These are phyloP conservation scores for Aviceda subcristata DNA, from an alignment of 2,113 vertebrate genomes.

Conservation along the genomic window DNA sequence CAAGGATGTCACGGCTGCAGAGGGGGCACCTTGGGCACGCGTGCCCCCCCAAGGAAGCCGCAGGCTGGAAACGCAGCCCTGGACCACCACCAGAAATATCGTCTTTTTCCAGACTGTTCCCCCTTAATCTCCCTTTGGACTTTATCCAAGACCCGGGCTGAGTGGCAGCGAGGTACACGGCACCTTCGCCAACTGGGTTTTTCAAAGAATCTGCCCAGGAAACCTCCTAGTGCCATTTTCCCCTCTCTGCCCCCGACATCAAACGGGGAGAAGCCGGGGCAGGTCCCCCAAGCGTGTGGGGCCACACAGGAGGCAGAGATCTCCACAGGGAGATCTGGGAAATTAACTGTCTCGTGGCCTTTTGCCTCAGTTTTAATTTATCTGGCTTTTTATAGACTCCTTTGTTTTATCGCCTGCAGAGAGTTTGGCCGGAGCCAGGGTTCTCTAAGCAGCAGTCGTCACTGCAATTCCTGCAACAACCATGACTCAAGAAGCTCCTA, in stretches of 20 bases:
- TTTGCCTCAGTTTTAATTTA: slow-evolving; percentile 19
- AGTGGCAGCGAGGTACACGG: not conserved
- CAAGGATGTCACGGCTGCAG: not conserved
- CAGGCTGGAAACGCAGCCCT: not conserved
- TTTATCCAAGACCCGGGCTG: not conserved
- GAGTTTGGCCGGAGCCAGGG: not conserved
- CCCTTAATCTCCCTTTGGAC: not conserved
- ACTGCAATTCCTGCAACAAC: slow-evolving; percentile 5
- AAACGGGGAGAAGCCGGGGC: accelerated
- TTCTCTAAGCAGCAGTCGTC: not conserved
- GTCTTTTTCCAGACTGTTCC: not conserved
- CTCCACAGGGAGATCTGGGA: not conserved
- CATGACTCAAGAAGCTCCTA: not conserved
- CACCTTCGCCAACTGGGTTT: not conserved
- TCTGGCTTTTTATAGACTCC: not conserved
- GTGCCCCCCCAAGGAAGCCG: not conserved
- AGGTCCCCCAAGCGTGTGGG: accelerated
- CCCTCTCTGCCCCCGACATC: too few relatives aligned
- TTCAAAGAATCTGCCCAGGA: not conserved
- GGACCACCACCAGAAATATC: accelerated
- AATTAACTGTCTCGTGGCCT: not conserved
- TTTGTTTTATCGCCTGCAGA: not conserved
- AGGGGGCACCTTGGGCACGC: accelerated
- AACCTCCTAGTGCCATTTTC: not conserved
- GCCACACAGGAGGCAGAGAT: not conserved